phyloP scores from a whole-genome alignment of 2,113 vertebrate genomes.

The Pantherophis guttatus region DNA sequence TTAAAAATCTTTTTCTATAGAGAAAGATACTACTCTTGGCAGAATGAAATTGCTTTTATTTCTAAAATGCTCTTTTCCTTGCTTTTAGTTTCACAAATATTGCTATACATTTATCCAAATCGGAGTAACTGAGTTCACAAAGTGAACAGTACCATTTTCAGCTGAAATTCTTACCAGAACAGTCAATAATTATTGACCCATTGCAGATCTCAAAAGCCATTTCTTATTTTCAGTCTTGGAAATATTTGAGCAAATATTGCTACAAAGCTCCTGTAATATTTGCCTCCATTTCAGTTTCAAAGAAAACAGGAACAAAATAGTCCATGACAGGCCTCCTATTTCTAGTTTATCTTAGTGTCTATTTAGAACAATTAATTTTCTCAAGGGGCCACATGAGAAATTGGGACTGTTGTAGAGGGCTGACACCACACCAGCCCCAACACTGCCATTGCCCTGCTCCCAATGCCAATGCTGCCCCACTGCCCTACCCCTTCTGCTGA shows the following conservation, averaged over 20 bases:
- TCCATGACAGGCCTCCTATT: not conserved
- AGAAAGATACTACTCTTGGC: not conserved
- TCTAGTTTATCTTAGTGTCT: not conserved
- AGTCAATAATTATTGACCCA: not conserved
- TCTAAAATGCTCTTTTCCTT: not conserved
- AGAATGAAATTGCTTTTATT: not conserved
- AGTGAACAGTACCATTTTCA: not conserved
- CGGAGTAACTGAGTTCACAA: not conserved
- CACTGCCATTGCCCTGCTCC: not conserved
- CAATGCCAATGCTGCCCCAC: not conserved
- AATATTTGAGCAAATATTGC: not conserved
- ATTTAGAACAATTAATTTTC: not conserved
- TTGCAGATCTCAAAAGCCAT: not conserved
- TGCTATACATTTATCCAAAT: not conserved
- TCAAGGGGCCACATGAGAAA: not conserved
- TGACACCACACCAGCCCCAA: not conserved
- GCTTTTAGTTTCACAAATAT: not conserved
- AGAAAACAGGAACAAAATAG: not conserved
- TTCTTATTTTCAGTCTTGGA: not conserved
- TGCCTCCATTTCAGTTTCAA: not conserved
- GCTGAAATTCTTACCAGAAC: not conserved
- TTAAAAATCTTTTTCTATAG: not conserved
- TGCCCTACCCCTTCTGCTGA: not conserved
- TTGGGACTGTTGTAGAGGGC: not conserved
- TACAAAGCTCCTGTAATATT: not conserved